Conservation (phyloP, 2,888 invertebrate species). For the Steromphala cineraria region DNA sequence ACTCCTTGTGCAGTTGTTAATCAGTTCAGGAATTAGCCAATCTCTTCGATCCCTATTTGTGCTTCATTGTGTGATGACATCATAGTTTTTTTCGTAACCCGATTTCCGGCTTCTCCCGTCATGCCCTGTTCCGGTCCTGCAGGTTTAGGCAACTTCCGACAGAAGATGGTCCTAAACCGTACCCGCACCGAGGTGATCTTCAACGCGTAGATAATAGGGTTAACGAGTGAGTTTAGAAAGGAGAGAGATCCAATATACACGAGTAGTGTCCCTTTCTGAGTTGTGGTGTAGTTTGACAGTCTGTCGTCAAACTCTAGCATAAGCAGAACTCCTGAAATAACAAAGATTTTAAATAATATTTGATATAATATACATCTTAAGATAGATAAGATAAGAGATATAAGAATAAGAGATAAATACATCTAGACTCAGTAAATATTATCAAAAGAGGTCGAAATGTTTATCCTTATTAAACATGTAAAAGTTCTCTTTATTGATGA, state of each 20-base stretch:
- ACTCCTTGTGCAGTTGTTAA: too few relatives aligned
- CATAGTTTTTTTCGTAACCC: background rate
- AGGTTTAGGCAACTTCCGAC: slow-evolving; percentile 15
- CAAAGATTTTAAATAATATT: too few relatives aligned
- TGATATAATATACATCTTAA: too few relatives aligned
- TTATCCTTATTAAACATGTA: too few relatives aligned
- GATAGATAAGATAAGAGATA: too few relatives aligned
- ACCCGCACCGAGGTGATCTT: slow-evolving; percentile 48
- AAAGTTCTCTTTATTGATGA: too few relatives aligned
- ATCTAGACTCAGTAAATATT: too few relatives aligned
- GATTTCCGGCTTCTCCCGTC: background rate
- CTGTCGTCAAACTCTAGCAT: slow-evolving; percentile 36
- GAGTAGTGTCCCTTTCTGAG: slow-evolving; percentile 42
- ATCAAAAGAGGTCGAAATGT: too few relatives aligned
- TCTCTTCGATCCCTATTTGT: too few relatives aligned
- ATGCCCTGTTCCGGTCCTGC: background rate
- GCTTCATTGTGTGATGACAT: too few relatives aligned
- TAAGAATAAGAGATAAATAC: too few relatives aligned
- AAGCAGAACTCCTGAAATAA: slow-evolving; percentile 46
- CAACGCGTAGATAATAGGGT: slow-evolving; percentile 58
- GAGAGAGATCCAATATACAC: slow-evolving; percentile 40
- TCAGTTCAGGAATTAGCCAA: too few relatives aligned
- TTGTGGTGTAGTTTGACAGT: slow-evolving; percentile 32
- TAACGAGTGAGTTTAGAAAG: slow-evolving; percentile 53
- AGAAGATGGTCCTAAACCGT: slow-evolving; percentile 41